These are phyloP conservation scores for Dasysyrphus albostriatus DNA, from an alignment of 2,888 invertebrate species.

Conservation along the genomic window DNA sequence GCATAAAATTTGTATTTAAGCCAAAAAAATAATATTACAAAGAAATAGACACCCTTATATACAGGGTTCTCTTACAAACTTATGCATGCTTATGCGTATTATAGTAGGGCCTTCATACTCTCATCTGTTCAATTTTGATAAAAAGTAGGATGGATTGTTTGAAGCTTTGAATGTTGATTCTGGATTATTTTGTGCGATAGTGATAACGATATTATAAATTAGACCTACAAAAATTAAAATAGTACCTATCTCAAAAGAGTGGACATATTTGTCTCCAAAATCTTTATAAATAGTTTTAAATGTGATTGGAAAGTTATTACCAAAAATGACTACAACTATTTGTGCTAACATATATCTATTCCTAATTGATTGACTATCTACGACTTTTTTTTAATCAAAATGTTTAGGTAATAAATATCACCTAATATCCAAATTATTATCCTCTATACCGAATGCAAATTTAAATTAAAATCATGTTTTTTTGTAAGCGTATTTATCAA, in stretches of 20 bases:
- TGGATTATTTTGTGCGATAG: not conserved
- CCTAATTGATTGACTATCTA: not conserved
- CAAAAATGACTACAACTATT: not conserved
- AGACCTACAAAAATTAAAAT: not conserved
- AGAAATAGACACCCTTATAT: too few species aligned
- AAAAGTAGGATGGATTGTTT: not conserved
- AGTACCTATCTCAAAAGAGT: not conserved
- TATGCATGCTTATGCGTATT: too few species aligned
- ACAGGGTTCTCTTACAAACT: too few species aligned
- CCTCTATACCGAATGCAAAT: too few species aligned
- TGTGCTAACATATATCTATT: not conserved
- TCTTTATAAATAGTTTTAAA: not conserved
- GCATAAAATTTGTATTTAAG: too few species aligned
- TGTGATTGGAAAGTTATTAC: not conserved
- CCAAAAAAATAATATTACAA: too few species aligned
- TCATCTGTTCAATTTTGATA: conserved; percentile 6
- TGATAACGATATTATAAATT: not conserved
- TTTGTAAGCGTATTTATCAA: too few species aligned
- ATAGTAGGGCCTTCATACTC: not conserved
- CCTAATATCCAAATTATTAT: too few species aligned
- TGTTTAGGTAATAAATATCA: too few species aligned
- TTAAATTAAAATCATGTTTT: too few species aligned
- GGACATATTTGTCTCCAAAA: not conserved
- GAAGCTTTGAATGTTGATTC: not conserved
- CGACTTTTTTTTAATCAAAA: too few species aligned